A percentile compares a stretch with the other conserved stretches of the same genome.
Conservation (phyloP, 2,888 invertebrate species). For the Athrips mouffetella region DNA sequence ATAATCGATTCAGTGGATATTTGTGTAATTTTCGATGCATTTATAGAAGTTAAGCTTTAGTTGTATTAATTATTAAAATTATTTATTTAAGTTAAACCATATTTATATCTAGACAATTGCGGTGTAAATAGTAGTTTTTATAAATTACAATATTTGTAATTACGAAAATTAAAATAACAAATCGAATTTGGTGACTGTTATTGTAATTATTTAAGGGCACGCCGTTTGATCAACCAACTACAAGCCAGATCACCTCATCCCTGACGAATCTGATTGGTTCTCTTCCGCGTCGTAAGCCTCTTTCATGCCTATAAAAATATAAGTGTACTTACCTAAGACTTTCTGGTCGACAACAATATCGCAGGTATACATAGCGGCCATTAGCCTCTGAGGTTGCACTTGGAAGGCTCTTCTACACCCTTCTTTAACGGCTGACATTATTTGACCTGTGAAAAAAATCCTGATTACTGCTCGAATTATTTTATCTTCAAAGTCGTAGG, state of each 20-base stretch:
- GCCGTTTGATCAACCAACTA: too few species aligned
- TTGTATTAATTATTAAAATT: conserved; percentile 26
- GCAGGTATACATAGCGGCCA: conserved; percentile 95
- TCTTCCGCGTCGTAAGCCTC: too few species aligned
- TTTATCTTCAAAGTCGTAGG: too few species aligned
- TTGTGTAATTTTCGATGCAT: conserved; percentile 66
- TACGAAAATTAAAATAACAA: conserved; percentile 58
- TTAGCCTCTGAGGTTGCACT: conserved; percentile 91
- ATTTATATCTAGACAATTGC: conserved; percentile 60
- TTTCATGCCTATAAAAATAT: background rate
- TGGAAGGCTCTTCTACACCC: conserved; percentile 93
- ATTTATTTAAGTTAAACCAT: conserved; percentile 44
- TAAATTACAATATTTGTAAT: conserved; percentile 71
- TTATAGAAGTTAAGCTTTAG: conserved; percentile 44
- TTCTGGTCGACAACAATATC: conserved; percentile 91
- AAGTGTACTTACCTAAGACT: conserved; percentile 88
- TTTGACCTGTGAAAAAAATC: conserved; percentile 81
- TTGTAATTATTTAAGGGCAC: too few species aligned
- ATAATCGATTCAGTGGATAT: conserved; percentile 58
- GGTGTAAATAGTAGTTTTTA: conserved; percentile 65
- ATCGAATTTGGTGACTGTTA: conserved; percentile 24
- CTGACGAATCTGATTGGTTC: too few species aligned
- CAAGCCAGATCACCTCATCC: too few species aligned
- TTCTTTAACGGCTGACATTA: conserved; percentile 94
- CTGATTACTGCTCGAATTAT: too few species aligned